These are phyloP conservation scores for Leptopilina myrica DNA, from an alignment of 2,888 invertebrate species.

Conservation along the genomic window DNA sequence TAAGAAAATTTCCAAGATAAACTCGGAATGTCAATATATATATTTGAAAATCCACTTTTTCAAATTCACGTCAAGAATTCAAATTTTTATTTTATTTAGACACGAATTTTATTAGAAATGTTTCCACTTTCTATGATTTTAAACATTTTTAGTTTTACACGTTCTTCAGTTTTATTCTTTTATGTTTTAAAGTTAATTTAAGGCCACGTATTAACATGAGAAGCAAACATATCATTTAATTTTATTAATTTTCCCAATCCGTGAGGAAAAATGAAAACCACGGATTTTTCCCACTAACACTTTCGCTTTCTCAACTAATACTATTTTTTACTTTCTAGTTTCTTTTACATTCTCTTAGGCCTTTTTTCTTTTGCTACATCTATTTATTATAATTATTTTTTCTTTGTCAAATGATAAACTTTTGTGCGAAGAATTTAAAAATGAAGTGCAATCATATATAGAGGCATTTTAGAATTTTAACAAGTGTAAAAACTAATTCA, in stretches of 20 bases:
- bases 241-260: constrained; percentile 70
- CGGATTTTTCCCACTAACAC: constrained; percentile 44
- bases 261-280: constrained; percentile 44
- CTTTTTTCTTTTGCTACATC: constrained; percentile 42
- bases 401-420: background rate
- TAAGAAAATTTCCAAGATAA: constrained; percentile 41
- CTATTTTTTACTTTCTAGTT: constrained; percentile 48
- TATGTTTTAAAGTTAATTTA: constrained; percentile 58
- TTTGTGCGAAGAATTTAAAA: constrained; percentile 16
- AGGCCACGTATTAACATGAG: constrained; percentile 72
- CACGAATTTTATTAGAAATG: background rate
- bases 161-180: constrained; percentile 48
- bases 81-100: background rate
- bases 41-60: background rate
- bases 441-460: constrained; percentile 46
- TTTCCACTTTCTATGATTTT: constrained; percentile 12
- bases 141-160: constrained; percentile 30
- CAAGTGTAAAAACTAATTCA: background rate
- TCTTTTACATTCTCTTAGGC: constrained; percentile 35
- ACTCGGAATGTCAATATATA: constrained; percentile 13
- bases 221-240: constrained; percentile 75
- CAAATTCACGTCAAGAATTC: no score
- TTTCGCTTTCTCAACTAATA: constrained; percentile 57
- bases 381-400: constrained; percentile 17
- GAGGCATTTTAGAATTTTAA: constrained; percentile 7